Base-by-base conservation (phyloP, 23 tunicate genomes). In the Clavelina lepadiformis region DNA sequence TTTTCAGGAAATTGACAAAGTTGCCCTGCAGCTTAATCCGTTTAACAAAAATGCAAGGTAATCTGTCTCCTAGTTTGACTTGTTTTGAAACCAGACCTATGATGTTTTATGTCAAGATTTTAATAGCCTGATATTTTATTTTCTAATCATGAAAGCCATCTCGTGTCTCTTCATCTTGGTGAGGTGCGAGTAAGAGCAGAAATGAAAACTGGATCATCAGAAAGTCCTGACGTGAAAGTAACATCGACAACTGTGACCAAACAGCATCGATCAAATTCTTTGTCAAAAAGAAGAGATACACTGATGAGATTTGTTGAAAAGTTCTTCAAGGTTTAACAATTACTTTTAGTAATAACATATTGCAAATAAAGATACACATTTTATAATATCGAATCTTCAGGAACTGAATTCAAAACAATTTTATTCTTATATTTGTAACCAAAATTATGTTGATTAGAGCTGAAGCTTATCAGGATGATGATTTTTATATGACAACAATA, bases 1-100 rank as follows among this genome's bases (percentile, higher is more conserved):
- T 58, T 70, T 65, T 38, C 57, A 87, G 96, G 96, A 87, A 63
- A 67, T 87, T 35, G 96, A 79, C 52, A 74, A 87, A 74, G 61
- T 80, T 20, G 50, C 76, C 26, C 38, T 87, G n/a, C 53, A 79
- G 28, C 56, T 80, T 2, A 80, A 73, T 29, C 54, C 68, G 15
- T 65, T 51, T 51, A 57, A 66, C 28, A 72, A 51, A 46, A 53
- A 63, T 15, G 66, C 77, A 49, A 83, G 92, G 92, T 83, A 74
- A 51, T 51, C 27, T 28, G 7, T 53, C 23, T 13, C 15, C 20
- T 53, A 6, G 18, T 53, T 11, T n/a, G 21, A 11, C 5, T 11
- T 11, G 7, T n/a, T n/a, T n/a, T n/a, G n/a, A n/a, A n/a, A n/a
- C n/a, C n/a, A n/a, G n/a, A n/a, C n/a, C n/a, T n/a, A n/a, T n/a